phyloP scores from a whole-genome alignment of 2,888 invertebrate genomes.

The Latrodectus elegans region DNA sequence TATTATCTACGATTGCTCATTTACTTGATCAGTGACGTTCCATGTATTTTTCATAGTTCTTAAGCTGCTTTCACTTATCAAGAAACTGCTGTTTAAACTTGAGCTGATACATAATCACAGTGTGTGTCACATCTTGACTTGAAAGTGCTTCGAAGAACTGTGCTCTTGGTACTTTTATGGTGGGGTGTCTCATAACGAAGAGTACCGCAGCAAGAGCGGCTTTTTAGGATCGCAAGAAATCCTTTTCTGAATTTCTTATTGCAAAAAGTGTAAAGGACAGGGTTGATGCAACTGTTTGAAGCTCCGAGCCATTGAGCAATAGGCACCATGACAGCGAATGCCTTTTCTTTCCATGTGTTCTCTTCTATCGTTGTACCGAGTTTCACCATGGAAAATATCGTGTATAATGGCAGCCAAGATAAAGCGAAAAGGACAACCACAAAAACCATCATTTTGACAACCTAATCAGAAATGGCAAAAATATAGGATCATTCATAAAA shows the following conservation, averaged over 20 bases:
- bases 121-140: conserved; percentile 69
- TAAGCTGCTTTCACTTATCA: not conserved
- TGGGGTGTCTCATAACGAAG: conserved; percentile 61
- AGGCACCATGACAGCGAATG: conserved; percentile 80
- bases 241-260: conserved; percentile 93
- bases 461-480: conserved; percentile 12
- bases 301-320: conserved; percentile 89
- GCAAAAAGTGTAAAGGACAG: conserved; percentile 94
- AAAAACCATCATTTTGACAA: conserved; percentile 75
- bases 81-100: conserved; percentile 27
- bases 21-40: no score
- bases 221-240: conserved; percentile 90
- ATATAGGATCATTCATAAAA: no score
- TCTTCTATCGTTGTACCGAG: conserved; percentile 71
- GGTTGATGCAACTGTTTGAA: conserved; percentile 96
- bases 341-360: conserved; percentile 61
- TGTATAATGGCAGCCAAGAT: conserved; percentile 75
- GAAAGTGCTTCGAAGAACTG: conserved; percentile 59
- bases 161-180: conserved; percentile 50
- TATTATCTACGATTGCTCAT: no score
- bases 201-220: conserved; percentile 87
- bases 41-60: no score
- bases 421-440: conserved; percentile 75
- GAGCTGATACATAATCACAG: conserved; percentile 63
- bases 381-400: conserved; percentile 73